phyloP scores from a whole-genome alignment of 2,113 vertebrate species.

The Channa argus region DNA sequence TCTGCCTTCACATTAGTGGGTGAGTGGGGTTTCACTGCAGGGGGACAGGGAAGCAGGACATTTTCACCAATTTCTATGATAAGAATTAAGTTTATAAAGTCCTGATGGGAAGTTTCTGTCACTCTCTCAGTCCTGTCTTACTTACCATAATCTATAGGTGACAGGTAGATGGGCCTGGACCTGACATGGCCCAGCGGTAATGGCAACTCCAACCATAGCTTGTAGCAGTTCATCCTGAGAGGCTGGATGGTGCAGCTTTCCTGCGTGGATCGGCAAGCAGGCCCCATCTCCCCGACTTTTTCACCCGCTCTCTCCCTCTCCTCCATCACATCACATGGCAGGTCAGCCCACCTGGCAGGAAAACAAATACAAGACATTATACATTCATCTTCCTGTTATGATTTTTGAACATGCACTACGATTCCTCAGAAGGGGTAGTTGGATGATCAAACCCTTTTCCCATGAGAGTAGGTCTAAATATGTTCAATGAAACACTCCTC shows the following conservation, averaged over 20 bases:
- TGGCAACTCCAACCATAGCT: conserved; percentile 90
- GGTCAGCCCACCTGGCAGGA: conserved; percentile 61
- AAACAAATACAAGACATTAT: neutral
- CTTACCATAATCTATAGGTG: conserved; percentile 90
- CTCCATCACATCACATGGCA: conserved; percentile 84
- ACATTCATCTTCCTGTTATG: neutral
- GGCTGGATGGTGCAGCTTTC: conserved; percentile 85
- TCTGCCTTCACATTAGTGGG: conserved; percentile 85
- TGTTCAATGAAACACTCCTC: too few relatives aligned
- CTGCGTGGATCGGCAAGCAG: conserved; percentile 50
- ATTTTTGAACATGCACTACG: too few relatives aligned
- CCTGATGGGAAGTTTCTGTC: neutral
- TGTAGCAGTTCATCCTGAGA: conserved; percentile 90
- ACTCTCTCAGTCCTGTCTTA: neutral
- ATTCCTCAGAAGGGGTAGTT: too few relatives aligned
- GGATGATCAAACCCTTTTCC: too few relatives aligned
- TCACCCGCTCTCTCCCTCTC: conserved; percentile 71
- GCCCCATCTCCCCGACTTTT: conserved; percentile 75
- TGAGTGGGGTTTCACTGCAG: conserved; percentile 88
- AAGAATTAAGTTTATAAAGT: too few relatives aligned
- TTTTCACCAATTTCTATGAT: neutral
- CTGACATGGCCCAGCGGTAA: conserved; percentile 82
- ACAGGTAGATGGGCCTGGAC: conserved; percentile 87
- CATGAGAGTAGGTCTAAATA: too few relatives aligned
- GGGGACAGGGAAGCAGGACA: neutral